These are phyloP conservation scores for Helicoverpa armigera DNA, from an alignment of 1,140 invertebrate genomes.

Conservation along the genomic window DNA sequence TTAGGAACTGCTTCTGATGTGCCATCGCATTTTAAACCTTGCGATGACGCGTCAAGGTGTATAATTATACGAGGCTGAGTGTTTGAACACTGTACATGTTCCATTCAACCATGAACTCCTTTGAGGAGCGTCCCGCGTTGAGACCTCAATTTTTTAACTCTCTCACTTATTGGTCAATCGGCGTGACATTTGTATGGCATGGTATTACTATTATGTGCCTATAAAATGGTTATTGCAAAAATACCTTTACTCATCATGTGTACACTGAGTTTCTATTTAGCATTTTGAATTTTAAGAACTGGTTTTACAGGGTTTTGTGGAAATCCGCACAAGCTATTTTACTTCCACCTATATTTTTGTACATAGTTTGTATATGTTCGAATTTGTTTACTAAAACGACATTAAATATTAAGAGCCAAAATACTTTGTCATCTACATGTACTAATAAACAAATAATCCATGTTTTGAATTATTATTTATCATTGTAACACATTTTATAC, in stretches of 20 bases:
- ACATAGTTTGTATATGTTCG: neutral
- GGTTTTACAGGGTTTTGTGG: neutral
- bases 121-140: conserved; percentile 83
- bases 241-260: conserved; percentile 37
- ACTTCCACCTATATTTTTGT: conserved; percentile 8
- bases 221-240: conserved; percentile 63
- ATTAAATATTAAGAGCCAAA: neutral
- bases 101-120: conserved; percentile 86
- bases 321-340: neutral
- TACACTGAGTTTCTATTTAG: neutral
- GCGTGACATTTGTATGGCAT: conserved; percentile 78
- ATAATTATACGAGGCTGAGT: conserved; percentile 59
- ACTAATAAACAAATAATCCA: conserved; percentile 46
- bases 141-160: conserved; percentile 86
- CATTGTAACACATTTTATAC: conserved; percentile 65
- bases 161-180: conserved; percentile 85
- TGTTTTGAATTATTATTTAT: conserved; percentile 57
- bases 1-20: conserved; percentile 75
- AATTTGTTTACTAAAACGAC: neutral
- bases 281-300: conserved; percentile 6
- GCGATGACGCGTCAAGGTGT: conserved; percentile 60
- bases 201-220: conserved; percentile 65
- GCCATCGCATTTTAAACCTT: conserved; percentile 70
- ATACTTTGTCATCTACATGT: conserved; percentile 12
- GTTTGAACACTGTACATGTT: conserved; percentile 80